Evolutionary conservation across 2,113 vertebrate species (phyloP), one percentile per base, ranked within the genome.

Genomic region (Vulpes vulpes): DNA sequence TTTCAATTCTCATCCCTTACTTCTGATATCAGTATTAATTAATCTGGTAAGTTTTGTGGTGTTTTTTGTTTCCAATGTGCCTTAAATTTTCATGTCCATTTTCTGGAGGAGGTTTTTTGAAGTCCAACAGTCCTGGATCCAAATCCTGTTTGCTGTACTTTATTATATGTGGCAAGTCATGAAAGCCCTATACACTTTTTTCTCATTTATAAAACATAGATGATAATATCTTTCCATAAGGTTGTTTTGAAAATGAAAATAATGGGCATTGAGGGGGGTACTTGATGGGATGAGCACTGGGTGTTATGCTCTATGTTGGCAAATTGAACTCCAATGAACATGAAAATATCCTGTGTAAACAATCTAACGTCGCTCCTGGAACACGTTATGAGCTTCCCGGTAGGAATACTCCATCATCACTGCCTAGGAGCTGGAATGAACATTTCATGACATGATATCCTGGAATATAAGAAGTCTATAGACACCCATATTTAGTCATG

Each of bases 21-120:
- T 82, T 89, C 43, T 53, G 15, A 8, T 65, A 88, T 11, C 57
- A n/a, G 15, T 49, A 17, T n/a, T 11, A 49, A 74, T 23, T 27
- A 51, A 38, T 23, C 3, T 32, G 3, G 57, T 57, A 59, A 16
- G 2, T 57, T 51, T 79, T 92, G 79, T 73, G 86, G 43, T 43
- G 43, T 43, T 43, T 43, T 6, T 43, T 43, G 43, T 43, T 83
- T 89, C 17, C 4, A 16, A 14, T 69, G 20, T 65, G n/a, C 43
- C 53, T 43, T 87, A 80, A 51, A 67, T 74, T 73, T 96, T 92
- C 76, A 65, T 27, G 79, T 20, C 23, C 35, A 89, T 82, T 89
- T 96, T 60, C 71, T 35, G 53, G 60, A 86, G 11, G 35, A 73
- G 27, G 2, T 81, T 97, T 81, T 97, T 91, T 85, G 49, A 97